A percentile compares a stretch with the other conserved stretches of the same genome.
Conservation (phyloP, 2,888 invertebrate genomes). For the Drosophila koepferae region DNA sequence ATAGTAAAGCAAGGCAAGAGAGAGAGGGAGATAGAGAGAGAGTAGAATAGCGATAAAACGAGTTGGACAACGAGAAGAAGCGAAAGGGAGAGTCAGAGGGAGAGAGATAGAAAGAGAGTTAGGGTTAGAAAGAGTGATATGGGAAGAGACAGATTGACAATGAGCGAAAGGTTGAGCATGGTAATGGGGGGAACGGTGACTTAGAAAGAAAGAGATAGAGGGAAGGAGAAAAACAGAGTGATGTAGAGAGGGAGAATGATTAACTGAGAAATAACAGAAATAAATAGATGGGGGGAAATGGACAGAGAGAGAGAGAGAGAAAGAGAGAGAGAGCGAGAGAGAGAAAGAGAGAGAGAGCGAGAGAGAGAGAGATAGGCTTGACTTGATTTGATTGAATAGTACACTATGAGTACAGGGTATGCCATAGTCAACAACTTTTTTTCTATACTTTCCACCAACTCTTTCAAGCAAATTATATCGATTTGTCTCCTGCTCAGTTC, state of each 20-base stretch:
- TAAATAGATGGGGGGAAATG: not conserved
- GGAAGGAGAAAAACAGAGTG: too few species aligned
- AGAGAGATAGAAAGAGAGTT: not conserved
- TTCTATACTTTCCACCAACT: not conserved
- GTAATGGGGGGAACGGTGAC: too few species aligned
- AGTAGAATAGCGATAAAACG: not conserved
- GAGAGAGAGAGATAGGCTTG: not conserved
- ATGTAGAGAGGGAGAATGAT: too few species aligned
- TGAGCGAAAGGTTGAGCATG: too few species aligned
- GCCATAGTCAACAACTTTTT: not conserved
- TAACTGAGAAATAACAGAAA: not conserved
- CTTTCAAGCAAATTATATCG: not conserved
- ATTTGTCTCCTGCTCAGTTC: not conserved
- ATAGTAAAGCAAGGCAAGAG: not conserved
- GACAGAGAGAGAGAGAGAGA: not conserved
- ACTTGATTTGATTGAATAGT: too few species aligned
- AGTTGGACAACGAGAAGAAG: not conserved
- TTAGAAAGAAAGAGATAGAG: not conserved
- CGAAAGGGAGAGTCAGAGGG: too few species aligned
- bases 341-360: not conserved
- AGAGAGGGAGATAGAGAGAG: not conserved
- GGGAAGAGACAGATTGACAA: too few species aligned
- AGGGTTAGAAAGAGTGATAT: too few species aligned
- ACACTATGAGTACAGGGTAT: not conserved
- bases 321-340: not conserved